These are phyloP conservation scores for Caenorhabditis brenneri DNA, from an alignment of 1,140 invertebrate genomes.

Conservation along the genomic window DNA sequence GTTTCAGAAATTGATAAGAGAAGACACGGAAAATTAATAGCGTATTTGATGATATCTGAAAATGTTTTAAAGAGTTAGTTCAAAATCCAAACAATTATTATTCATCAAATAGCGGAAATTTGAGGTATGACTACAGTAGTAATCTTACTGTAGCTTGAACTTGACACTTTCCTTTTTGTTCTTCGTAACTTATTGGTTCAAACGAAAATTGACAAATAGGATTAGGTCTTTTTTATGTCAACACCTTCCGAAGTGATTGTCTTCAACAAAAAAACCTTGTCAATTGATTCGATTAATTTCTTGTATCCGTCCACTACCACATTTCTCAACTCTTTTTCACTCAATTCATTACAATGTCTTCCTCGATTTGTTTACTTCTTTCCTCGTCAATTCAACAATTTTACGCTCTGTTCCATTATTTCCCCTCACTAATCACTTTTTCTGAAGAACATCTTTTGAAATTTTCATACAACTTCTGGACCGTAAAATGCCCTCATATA, in stretches of 20 bases:
- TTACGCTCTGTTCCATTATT: background rate
- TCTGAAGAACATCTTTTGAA: background rate
- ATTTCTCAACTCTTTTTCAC: background rate
- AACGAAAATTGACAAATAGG: background rate
- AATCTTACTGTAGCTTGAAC: background rate
- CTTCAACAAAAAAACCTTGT: background rate
- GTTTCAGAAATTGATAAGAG: background rate
- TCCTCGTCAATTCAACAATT: background rate
- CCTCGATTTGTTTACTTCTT: background rate
- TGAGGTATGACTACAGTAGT: too few relatives aligned
- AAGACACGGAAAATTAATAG: conserved; percentile 14
- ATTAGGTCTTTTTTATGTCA: background rate
- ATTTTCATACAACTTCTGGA: background rate
- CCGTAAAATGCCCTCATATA: background rate
- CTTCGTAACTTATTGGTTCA: background rate
- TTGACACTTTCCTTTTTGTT: background rate
- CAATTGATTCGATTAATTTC: background rate
- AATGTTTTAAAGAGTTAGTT: background rate
- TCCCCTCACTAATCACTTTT: background rate
- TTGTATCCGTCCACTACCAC: too few relatives aligned
- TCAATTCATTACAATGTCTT: background rate
- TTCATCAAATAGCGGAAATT: too few relatives aligned
- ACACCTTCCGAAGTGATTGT: background rate
- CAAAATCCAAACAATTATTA: conserved; percentile 25
- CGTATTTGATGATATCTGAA: background rate